Evolutionary conservation across 2,113 vertebrate genomes (phyloP).

Genomic region (Urocolius indicus): DNA sequence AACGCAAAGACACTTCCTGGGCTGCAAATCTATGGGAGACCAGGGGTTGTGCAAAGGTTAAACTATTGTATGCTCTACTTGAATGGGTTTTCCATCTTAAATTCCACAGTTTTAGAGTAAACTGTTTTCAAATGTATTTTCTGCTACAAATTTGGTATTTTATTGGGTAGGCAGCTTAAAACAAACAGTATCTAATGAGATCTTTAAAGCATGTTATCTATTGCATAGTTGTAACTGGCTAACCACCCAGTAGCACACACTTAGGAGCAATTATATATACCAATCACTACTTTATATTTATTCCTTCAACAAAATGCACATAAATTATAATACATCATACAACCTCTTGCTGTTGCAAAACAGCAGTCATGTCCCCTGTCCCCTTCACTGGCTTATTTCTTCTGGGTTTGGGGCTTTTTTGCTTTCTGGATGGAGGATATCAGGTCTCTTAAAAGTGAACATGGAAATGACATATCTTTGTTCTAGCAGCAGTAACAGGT

Average conservation of each 20-base stretch:
- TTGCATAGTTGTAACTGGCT: neutral
- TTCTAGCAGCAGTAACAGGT: slow-evolving; percentile 59
- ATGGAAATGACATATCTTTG: neutral
- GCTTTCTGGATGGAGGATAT: neutral
- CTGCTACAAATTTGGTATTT: neutral
- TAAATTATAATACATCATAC: slow-evolving; percentile 18
- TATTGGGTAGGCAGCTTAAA: slow-evolving; percentile 7
- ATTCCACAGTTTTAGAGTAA: slow-evolving; percentile 11
- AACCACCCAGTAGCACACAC: neutral
- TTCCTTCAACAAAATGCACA: slow-evolving; percentile 19
- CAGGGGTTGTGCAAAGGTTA: neutral
- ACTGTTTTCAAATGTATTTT: slow-evolving; percentile 16
- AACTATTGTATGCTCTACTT: neutral
- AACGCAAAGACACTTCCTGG: neutral
- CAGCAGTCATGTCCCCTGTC: neutral
- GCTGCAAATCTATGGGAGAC: neutral
- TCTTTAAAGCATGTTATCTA: slow-evolving; percentile 14
- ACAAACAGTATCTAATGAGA: slow-evolving; percentile 20
- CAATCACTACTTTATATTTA: slow-evolving; percentile 31
- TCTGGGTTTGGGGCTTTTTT: neutral
- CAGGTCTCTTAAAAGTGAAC: neutral
- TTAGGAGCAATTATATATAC: slow-evolving; percentile 33
- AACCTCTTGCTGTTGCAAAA: neutral
- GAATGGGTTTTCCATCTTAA: slow-evolving; percentile 8
- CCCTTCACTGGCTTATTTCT: neutral